A percentile compares a stretch with the other conserved stretches of the same genome.
Evolutionary conservation across 2,797 vertebrate genomes (phyloP).

Genomic region (Australoheros facetus): DNA sequence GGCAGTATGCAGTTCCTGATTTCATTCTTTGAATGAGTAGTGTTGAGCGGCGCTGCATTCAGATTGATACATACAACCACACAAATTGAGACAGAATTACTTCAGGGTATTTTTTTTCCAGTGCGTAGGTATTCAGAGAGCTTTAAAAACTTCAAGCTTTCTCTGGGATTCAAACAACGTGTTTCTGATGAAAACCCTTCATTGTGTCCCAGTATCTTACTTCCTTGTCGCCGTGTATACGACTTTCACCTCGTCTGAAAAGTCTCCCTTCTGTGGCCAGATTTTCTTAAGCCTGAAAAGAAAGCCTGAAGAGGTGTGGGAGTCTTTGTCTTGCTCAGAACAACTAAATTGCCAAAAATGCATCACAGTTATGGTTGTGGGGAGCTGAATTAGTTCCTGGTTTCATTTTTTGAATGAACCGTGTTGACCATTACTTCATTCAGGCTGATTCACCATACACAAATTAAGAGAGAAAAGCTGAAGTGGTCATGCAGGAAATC

Average conservation of each 20-base stretch:
- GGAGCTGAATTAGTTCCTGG: background rate
- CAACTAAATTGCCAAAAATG: background rate
- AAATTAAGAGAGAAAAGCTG: background rate
- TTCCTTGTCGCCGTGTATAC: background rate
- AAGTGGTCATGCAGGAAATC: background rate
- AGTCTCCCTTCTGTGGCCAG: background rate
- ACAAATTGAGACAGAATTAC: background rate
- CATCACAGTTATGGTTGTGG: background rate
- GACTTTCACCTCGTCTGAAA: background rate
- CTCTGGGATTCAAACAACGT: background rate
- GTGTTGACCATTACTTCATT: background rate
- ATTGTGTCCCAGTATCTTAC: background rate
- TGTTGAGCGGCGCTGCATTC: background rate
- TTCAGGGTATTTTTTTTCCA: background rate
- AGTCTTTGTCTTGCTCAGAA: no score
- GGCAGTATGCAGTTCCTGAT: slow-evolving; percentile 30
- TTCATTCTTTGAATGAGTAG: slow-evolving; percentile 20
- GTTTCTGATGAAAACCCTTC: background rate
- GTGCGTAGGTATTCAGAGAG: background rate
- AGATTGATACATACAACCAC: background rate
- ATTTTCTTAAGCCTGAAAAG: background rate
- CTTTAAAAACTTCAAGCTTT: background rate
- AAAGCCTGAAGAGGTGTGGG: background rate
- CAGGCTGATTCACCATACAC: background rate
- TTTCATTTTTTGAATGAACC: background rate